Conservation (phyloP, 2,113 vertebrate genomes). For the Oncorhynchus nerka region DNA sequence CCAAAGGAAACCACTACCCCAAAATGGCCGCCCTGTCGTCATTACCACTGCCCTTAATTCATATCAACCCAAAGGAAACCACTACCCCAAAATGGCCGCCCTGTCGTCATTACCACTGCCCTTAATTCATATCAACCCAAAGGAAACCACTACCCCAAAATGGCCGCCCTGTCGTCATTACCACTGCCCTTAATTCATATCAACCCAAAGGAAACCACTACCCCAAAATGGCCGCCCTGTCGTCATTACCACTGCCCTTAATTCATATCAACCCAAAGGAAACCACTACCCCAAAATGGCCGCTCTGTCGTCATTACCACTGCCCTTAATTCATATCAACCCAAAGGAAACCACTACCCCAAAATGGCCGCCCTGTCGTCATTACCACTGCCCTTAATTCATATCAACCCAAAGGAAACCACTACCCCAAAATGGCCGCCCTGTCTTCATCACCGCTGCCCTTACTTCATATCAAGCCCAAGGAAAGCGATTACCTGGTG, state of each 20-base stretch:
- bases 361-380: constrained; percentile 43
- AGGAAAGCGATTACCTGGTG: constrained; percentile 56
- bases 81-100: too few relatives aligned
- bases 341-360: constrained; percentile 36
- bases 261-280: constrained; percentile 24
- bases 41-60: too few relatives aligned
- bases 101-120: too few relatives aligned
- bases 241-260: constrained; percentile 48
- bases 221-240: constrained; percentile 32
- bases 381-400: constrained; percentile 39
- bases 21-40: constrained; percentile 26
- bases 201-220: too few relatives aligned
- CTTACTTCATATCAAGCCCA: constrained; percentile 46
- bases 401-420: constrained; percentile 23
- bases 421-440: constrained; percentile 30
- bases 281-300: constrained; percentile 27
- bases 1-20: not conserved
- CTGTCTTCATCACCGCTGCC: constrained; percentile 45
- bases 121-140: too few relatives aligned
- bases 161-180: constrained; percentile 33
- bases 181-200: too few relatives aligned
- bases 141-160: constrained; percentile 17
- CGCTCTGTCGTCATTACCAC: constrained; percentile 33
- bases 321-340: constrained; percentile 49
- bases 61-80: too few relatives aligned